Evolutionary conservation across 1,140 invertebrate species (phyloP).

Genomic region (Leguminivora glycinivorella): DNA sequence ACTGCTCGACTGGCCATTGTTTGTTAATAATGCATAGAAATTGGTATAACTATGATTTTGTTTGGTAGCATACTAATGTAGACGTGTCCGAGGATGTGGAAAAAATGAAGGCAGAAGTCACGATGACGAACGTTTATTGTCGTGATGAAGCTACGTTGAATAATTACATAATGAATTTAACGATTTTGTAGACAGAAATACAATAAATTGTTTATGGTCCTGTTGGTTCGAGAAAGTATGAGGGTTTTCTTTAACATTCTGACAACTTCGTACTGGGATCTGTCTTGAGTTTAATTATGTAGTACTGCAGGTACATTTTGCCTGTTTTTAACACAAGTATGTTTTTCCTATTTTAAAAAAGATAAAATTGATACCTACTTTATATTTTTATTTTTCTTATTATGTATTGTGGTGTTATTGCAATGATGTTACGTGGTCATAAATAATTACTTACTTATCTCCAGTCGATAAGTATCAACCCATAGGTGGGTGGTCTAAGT

Average conservation of each 20-base stretch:
- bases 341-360: too few species aligned
- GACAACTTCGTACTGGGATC: too few species aligned
- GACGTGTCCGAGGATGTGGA: background rate
- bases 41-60: conserved; percentile 20
- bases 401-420: too few species aligned
- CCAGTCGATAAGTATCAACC: too few species aligned
- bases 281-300: too few species aligned
- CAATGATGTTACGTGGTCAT: too few species aligned
- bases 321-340: too few species aligned
- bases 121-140: background rate
- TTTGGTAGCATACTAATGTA: conserved; percentile 18
- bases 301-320: too few species aligned
- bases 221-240: background rate
- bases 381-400: too few species aligned
- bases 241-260: too few species aligned
- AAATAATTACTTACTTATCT: too few species aligned
- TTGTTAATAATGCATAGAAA: conserved; percentile 29
- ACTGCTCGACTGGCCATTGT: conserved; percentile 13
- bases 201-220: background rate
- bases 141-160: background rate
- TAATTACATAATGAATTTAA: conserved; percentile 6
- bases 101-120: background rate
- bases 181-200: background rate
- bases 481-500: background rate
- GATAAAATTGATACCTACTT: too few species aligned